Conservation (phyloP, 1,140 invertebrate species). For the Tetragonula clypearis region DNA sequence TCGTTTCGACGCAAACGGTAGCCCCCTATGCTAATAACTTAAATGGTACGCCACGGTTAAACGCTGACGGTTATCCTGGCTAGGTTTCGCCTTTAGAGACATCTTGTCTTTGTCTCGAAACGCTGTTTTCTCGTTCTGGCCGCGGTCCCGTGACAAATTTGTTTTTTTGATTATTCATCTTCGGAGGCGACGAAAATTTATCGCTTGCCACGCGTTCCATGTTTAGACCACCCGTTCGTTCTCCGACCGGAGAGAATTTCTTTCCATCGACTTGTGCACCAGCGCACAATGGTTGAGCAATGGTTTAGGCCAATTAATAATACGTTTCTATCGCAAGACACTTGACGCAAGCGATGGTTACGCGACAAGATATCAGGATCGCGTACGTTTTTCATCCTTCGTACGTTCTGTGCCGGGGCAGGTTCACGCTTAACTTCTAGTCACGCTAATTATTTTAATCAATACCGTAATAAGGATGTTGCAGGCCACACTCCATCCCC, state of each 20-base stretch:
- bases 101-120: not conserved
- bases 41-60: conserved; percentile 38
- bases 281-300: conserved; percentile 6
- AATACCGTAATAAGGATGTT: conserved; percentile 67
- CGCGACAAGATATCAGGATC: conserved; percentile 1
- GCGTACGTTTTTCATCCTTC: not conserved
- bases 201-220: not conserved
- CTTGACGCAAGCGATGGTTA: conserved; percentile 32
- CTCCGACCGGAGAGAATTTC: not conserved
- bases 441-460: conserved; percentile 70
- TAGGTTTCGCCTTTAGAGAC: not conserved
- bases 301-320: conserved; percentile 17
- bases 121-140: conserved; percentile 2
- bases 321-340: conserved; percentile 15
- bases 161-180: not conserved
- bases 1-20: conserved; percentile 40
- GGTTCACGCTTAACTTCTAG: conserved; percentile 17
- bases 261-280: not conserved
- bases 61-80: conserved; percentile 24
- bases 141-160: not conserved
- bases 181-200: not conserved
- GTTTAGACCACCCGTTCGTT: conserved; percentile 3
- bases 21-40: conserved; percentile 51
- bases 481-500: conserved; percentile 24
- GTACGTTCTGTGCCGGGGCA: not conserved